A percentile compares a stretch with the other conserved stretches of the same genome.
These are phyloP conservation scores for Callinectes sapidus DNA, from an alignment of 2,888 invertebrate genomes.

Conservation along the genomic window DNA sequence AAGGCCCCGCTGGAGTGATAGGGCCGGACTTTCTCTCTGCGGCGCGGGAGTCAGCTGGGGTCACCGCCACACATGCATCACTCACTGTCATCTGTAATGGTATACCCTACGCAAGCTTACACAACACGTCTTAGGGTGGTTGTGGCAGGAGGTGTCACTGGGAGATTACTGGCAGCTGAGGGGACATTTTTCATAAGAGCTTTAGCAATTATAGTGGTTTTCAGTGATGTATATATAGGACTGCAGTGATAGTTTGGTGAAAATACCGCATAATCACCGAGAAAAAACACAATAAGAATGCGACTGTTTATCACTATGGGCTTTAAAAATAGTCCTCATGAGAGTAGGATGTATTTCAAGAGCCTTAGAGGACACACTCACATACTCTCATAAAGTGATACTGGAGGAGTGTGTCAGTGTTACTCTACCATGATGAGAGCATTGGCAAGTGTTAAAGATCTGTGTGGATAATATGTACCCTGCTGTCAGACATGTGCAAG, in stretches of 20 bases:
- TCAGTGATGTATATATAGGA: too few species aligned
- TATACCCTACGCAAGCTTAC: not conserved
- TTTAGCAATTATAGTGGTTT: too few species aligned
- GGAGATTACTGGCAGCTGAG: too few species aligned
- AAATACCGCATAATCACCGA: too few species aligned
- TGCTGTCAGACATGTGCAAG: not conserved
- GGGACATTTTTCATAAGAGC: too few species aligned
- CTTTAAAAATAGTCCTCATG: too few species aligned
- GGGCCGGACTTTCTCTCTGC: not conserved
- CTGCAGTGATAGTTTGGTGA: too few species aligned
- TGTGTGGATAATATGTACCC: not conserved
- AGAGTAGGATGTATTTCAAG: too few species aligned
- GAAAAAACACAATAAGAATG: too few species aligned
- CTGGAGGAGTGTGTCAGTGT: not conserved
- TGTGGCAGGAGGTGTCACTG: too few species aligned
- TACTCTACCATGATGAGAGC: not conserved
- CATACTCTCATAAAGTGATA: not conserved
- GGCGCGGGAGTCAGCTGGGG: not conserved
- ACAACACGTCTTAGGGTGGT: not conserved
- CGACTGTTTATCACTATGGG: too few species aligned
- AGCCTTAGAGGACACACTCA: too few species aligned
- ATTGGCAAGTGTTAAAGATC: not conserved
- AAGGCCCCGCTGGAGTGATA: not conserved
- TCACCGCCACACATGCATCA: not conserved
- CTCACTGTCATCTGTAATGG: not conserved